Evolutionary conservation across 1,140 invertebrate genomes (phyloP), one percentile per base, ranked within the genome.

Genomic region (Littorina saxatilis): DNA sequence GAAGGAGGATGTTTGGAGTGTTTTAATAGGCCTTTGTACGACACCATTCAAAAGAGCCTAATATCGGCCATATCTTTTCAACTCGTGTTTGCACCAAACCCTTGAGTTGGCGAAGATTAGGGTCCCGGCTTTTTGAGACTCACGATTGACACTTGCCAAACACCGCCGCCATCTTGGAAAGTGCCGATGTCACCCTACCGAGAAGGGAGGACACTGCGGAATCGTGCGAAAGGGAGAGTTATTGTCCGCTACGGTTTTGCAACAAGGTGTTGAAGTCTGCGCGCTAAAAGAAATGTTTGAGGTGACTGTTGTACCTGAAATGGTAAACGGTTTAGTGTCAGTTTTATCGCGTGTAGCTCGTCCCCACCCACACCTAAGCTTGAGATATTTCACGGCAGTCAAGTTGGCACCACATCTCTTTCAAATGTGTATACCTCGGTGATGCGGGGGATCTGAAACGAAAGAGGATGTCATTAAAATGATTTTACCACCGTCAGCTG

Each of bases 1-100:
- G 27, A 32, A 58, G 27, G 35, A 35, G 2, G 63, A 68, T 68
- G 63, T 75, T 75, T 75, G 27, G 23, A 47, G 2, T 47, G 73
- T 75, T 75, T 75, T 75, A 75, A 75, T 75, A 75, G 73, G 73
- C 73, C 73, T 75, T 27, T 75, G 73, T 75, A 32, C 47, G 32
- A 75, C 73, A 50, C 73, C 43, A 35, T 50, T 50, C 50, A n/a
- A 52, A 75, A 75, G 39, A 75, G 73, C 73, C 73, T 75, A 50
- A 27, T 75, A 75, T 1, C 32, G 43, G 43, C 27, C 23, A 15
- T 50, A 52, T 50, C 50, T 43, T 75, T 75, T 75, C 47, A 55
- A 23, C n/a, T 32, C 47, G 2, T 75, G 50, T 75, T 75, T 75
- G 73, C 32, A 20, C 73, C 39, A 9, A 23, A 20, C 73, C 50